Percentiles rank a stretch among this genome's conserved stretches.
phyloP scores from a whole-genome alignment of 2,888 invertebrate genomes.

The Luperina testacea region DNA sequence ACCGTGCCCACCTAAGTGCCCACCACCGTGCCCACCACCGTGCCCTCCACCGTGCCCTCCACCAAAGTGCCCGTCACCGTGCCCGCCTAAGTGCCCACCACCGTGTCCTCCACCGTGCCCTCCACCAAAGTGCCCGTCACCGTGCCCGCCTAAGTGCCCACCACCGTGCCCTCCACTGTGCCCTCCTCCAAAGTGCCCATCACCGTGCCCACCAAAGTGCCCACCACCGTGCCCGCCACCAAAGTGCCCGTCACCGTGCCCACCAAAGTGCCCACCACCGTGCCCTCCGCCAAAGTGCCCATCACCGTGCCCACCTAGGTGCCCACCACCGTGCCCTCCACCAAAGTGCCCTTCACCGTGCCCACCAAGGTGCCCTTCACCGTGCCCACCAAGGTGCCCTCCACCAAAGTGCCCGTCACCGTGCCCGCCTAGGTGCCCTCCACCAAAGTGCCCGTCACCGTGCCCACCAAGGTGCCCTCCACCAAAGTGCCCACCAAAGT shows the following conservation, averaged over 20 bases:
- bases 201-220: too few species aligned
- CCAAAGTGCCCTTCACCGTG: neutral
- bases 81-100: neutral
- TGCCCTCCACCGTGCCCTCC: neutral
- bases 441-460: neutral
- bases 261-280: neutral
- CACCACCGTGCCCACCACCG: neutral
- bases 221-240: neutral
- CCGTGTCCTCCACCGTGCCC: neutral
- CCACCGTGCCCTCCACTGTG: too few species aligned
- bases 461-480: neutral
- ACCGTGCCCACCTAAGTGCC: neutral
- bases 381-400: neutral
- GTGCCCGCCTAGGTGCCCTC: neutral
- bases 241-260: neutral
- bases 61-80: neutral
- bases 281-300: neutral
- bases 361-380: neutral
- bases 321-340: neutral
- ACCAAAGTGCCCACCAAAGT: neutral
- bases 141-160: neutral
- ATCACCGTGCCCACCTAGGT: neutral
- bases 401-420: neutral
- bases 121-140: neutral
- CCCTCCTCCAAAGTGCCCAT: too few species aligned